Conservation (phyloP, 1,140 invertebrate species). For the Augochlora pura region DNA sequence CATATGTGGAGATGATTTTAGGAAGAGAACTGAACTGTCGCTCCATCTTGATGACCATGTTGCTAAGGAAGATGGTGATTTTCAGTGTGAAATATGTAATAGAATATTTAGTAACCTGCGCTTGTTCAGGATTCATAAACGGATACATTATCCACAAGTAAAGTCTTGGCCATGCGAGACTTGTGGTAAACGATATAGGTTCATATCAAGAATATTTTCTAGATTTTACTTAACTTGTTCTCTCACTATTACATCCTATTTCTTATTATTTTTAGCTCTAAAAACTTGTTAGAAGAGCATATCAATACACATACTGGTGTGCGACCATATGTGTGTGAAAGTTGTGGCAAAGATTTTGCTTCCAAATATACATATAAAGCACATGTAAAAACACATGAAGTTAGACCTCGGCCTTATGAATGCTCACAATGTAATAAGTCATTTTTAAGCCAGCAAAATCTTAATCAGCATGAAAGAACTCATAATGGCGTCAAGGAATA, state of each 20-base stretch:
- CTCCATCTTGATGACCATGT: constrained; percentile 86
- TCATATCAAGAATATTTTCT: constrained; percentile 33
- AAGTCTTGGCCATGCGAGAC: constrained; percentile 84
- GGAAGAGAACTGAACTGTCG: constrained; percentile 83
- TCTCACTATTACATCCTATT: neutral
- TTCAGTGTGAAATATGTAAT: constrained; percentile 85
- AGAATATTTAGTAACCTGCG: constrained; percentile 83
- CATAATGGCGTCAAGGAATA: constrained; percentile 86
- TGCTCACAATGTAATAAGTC: constrained; percentile 86
- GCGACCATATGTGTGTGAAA: constrained; percentile 84
- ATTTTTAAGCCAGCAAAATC: constrained; percentile 88
- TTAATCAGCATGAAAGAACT: constrained; percentile 87
- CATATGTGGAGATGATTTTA: constrained; percentile 84
- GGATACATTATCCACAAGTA: constrained; percentile 83
- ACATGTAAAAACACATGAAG: constrained; percentile 87
- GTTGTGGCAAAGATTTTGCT: constrained; percentile 87
- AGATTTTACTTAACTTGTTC: neutral
- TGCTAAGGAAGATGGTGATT: constrained; percentile 82
- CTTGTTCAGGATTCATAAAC: constrained; percentile 83
- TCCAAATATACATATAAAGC: constrained; percentile 89
- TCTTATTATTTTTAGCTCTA: constrained; percentile 77
- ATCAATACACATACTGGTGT: constrained; percentile 86
- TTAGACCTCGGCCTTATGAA: constrained; percentile 84
- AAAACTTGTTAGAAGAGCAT: constrained; percentile 86
- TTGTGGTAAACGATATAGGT: constrained; percentile 85